Evolutionary conservation across 1,140 invertebrate species (phyloP), one percentile per base, ranked within the genome.

Genomic region (Drosophila eugracilis): DNA sequence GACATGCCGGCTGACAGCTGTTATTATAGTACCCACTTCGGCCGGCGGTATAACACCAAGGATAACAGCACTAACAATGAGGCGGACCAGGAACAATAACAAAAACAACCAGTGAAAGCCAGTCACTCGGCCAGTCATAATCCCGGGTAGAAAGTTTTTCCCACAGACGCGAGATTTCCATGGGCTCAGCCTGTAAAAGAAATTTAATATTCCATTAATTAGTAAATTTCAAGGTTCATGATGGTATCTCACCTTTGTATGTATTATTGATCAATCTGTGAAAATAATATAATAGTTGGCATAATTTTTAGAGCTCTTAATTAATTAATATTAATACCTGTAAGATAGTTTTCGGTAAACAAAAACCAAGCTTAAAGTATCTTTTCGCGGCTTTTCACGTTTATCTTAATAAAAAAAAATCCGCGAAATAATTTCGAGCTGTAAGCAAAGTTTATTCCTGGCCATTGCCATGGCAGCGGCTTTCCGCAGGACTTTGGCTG

Each of bases 1-100:
- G 59, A 86, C 69, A 81, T 65, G 59, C 39, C 77, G 69, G 71
- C 74, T 85, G 77, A 75, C 60, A 88, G 81, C 81, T 70, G 63
- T 88, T 78, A 66, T 81, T 88, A 75, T 78, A 75, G 60, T 75
- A 77, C 66, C 66, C 60, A 60, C 26, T 55, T 45, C 54, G 57
- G n/a, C 9, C 28, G 50, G 42, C 70, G 39, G 54, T 24, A 75
- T 53, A 60, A 53, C 60, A 71, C 53, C 66, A 41, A 26, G 49
- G 78, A 71, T 75, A 74, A 57, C 65, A 66, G 47, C 54, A 62
- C 39, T 28, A 72, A 22, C 54, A 34, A 58, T 53, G 26, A 12
- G n/a, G n/a, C 26, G 5, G 4, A 9, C 5, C 26, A 28, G 26
- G 4, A 28, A 28, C 26, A 28, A 28, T 9, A 28, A 7, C 3